These are phyloP conservation scores for Remorina albescens DNA, from an alignment of 2,797 vertebrate genomes.

Conservation along the genomic window DNA sequence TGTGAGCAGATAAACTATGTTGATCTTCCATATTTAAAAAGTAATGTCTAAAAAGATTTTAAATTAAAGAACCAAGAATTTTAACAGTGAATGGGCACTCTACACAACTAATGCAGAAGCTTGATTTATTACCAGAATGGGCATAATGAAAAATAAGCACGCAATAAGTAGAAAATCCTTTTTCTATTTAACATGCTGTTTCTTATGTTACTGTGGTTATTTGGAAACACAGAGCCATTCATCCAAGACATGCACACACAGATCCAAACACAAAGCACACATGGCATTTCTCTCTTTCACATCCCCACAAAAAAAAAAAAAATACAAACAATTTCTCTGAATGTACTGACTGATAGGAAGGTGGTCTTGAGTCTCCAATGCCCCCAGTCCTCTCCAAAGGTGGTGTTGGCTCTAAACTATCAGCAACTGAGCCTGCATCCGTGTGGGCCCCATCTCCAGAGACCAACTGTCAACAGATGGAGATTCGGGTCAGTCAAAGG, in stretches of 20 bases:
- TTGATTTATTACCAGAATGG: constrained; percentile 1
- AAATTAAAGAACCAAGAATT: too few relatives aligned
- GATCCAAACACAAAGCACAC: constrained; percentile 22
- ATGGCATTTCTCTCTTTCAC: constrained; percentile 1
- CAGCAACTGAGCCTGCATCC: constrained; percentile 82
- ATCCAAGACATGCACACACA: constrained; percentile 35
- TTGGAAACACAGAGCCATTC: constrained; percentile 37
- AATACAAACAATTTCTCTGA: background rate
- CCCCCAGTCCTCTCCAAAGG: constrained; percentile 91
- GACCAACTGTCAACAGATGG: constrained; percentile 84
- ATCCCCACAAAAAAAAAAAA: constrained; percentile 6
- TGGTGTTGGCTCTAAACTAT: constrained; percentile 83
- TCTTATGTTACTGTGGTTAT: constrained; percentile 14
- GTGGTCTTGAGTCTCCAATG: constrained; percentile 94
- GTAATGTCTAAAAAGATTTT: background rate
- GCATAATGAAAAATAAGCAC: background rate
- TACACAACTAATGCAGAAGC: background rate
- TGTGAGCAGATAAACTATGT: background rate
- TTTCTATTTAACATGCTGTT: constrained; percentile 39
- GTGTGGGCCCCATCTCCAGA: constrained; percentile 88
- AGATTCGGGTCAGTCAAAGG: constrained; percentile 38
- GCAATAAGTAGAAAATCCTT: constrained; percentile 4
- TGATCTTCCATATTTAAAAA: too few relatives aligned
- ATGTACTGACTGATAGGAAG: constrained; percentile 92
- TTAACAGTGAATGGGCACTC: too few relatives aligned